Percentiles rank a stretch among this genome's conserved stretches.
phyloP scores from a whole-genome alignment of 2,888 invertebrate genomes.

The Lathronympha strigana region DNA sequence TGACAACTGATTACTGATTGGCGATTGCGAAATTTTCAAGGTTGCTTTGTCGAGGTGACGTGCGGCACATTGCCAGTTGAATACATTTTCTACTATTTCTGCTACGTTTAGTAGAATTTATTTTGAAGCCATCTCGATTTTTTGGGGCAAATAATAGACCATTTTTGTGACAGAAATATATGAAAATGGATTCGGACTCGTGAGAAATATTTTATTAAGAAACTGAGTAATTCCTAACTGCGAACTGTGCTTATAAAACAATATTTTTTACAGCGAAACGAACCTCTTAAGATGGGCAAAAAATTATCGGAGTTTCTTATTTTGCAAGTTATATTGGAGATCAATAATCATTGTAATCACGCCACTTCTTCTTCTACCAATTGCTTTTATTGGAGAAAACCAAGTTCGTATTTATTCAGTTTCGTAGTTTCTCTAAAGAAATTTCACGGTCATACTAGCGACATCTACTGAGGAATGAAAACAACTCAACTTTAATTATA shows the following conservation, averaged over 20 bases:
- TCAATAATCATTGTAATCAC: constrained; percentile 55
- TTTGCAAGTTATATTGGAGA: constrained; percentile 64
- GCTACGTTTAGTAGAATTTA: constrained; percentile 17
- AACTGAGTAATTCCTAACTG: neutral
- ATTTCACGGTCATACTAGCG: neutral
- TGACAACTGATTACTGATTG: constrained; percentile 66
- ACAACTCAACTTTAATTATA: neutral
- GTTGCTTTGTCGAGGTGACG: constrained; percentile 18
- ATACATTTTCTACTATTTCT: constrained; percentile 31
- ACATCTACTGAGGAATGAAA: neutral
- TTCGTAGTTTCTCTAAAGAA: neutral
- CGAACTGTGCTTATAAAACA: neutral
- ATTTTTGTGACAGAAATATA: constrained; percentile 34
- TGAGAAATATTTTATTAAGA: constrained; percentile 45
- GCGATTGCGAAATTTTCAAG: constrained; percentile 38
- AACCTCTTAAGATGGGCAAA: constrained; percentile 62
- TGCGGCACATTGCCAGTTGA: constrained; percentile 20
- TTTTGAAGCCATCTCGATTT: constrained; percentile 23
- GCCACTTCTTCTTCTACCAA: constrained; percentile 62
- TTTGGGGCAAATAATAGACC: constrained; percentile 11
- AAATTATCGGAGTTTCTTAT: constrained; percentile 54
- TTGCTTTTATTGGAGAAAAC: constrained; percentile 55
- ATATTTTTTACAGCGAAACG: constrained; percentile 57
- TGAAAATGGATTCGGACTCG: constrained; percentile 52
- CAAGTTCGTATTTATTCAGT: constrained; percentile 54